Percentiles rank a stretch among this genome's conserved stretches.
Conservation (phyloP, 2,797 vertebrate genomes). For the Falco biarmicus region DNA sequence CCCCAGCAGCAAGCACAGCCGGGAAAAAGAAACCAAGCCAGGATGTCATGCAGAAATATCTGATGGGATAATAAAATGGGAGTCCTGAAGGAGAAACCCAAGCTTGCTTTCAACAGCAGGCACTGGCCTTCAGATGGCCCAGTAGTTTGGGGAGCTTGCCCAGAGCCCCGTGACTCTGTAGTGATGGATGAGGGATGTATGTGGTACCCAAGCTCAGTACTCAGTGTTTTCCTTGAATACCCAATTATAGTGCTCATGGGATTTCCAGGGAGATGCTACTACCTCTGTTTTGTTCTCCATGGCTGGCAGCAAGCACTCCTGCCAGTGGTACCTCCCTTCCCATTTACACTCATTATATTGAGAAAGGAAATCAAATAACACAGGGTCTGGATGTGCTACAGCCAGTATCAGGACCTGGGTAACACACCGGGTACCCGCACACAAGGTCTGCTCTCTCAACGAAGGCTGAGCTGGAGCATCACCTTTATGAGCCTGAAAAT, state of each 20-base stretch:
- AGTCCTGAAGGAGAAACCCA: background rate
- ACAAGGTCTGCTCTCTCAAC: background rate
- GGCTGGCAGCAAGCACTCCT: background rate
- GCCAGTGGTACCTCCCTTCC: background rate
- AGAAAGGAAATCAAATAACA: background rate
- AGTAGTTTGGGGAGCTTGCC: background rate
- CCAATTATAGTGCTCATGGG: background rate
- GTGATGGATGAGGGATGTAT: accelerated
- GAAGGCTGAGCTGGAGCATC: background rate
- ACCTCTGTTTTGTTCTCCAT: background rate
- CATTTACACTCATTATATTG: background rate
- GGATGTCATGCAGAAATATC: background rate
- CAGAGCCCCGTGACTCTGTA: background rate
- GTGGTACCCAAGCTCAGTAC: accelerated
- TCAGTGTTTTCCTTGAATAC: background rate
- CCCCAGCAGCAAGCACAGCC: background rate
- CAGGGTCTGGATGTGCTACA: background rate
- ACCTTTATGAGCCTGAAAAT: background rate
- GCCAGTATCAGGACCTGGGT: background rate
- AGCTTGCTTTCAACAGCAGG: background rate
- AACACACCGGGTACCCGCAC: accelerated
- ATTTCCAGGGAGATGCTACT: background rate
- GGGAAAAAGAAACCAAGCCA: background rate
- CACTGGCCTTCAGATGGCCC: background rate
- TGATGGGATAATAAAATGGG: background rate